phyloP scores from a whole-genome alignment of 2,888 invertebrate species.

The Crossocerus cetratus region DNA sequence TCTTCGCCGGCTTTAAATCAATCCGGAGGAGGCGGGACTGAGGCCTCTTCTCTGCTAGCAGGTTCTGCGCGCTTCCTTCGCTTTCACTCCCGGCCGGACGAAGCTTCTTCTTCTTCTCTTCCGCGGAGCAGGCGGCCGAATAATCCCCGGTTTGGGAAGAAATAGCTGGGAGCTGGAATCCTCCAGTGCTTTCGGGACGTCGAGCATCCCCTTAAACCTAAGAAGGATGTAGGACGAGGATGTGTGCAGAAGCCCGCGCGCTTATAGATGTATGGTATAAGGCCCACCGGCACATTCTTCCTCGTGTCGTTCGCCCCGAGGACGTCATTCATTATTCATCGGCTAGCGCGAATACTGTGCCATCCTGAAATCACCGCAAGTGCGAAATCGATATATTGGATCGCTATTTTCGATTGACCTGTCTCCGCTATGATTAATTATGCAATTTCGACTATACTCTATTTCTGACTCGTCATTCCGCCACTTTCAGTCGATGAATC shows the following conservation, averaged over 20 bases:
- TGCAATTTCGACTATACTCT: neutral
- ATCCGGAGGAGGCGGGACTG: conserved; percentile 1
- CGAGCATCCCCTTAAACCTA: too few relatives aligned
- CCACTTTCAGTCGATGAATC: too few relatives aligned
- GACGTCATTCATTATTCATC: conserved; percentile 57
- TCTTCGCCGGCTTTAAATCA: too few relatives aligned
- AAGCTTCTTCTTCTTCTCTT: too few relatives aligned
- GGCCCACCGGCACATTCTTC: conserved; percentile 37
- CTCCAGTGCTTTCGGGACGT: too few relatives aligned
- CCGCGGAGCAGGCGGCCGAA: too few relatives aligned
- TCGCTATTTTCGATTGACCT: neutral
- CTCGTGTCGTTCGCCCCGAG: conserved; percentile 36
- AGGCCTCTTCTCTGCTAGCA: too few relatives aligned
- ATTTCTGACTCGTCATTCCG: neutral
- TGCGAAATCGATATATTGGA: conserved; percentile 26
- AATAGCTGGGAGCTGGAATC: too few relatives aligned
- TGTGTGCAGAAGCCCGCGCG: conserved; percentile 14
- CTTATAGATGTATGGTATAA: conserved; percentile 21
- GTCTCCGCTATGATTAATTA: neutral
- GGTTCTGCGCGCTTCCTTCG: too few relatives aligned
- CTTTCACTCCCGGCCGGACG: too few relatives aligned
- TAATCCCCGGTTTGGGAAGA: too few relatives aligned
- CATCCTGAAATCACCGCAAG: conserved; percentile 25
- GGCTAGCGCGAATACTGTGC: conserved; percentile 24
- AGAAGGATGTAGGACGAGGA: neutral